A percentile compares a stretch with the other conserved stretches of the same genome.
phyloP scores from a whole-genome alignment of 1,140 invertebrate species.

The Listronotus bonariensis region DNA sequence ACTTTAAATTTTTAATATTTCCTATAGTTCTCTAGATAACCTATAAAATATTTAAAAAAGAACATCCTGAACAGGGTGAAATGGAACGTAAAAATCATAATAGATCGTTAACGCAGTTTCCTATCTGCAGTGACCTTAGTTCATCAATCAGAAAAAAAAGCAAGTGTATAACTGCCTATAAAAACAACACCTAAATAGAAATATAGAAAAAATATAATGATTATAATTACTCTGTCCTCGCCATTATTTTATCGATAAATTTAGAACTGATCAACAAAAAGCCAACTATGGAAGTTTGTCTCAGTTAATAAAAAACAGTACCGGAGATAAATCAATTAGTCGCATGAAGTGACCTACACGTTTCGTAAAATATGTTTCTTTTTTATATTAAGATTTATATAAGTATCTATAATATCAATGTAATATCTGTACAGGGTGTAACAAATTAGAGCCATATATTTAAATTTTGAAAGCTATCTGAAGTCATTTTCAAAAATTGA shows the following conservation, averaged over 20 bases:
- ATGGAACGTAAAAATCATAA: too few relatives aligned
- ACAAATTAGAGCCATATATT: too few relatives aligned
- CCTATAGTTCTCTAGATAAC: too few relatives aligned
- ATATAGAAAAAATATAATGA: conserved; percentile 7
- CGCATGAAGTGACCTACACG: not conserved
- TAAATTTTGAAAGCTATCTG: too few relatives aligned
- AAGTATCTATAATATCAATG: not conserved
- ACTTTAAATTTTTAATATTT: too few relatives aligned
- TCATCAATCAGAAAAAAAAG: conserved; percentile 1
- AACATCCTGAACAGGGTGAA: too few relatives aligned
- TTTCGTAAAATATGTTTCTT: not conserved
- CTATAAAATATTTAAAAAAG: too few relatives aligned
- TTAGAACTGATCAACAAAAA: conserved; percentile 5
- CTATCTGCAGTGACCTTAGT: conserved; percentile 1
- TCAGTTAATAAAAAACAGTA: conserved; percentile 1
- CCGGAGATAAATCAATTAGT: conserved; percentile 12
- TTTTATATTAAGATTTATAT: not conserved
- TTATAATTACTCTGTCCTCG: conserved; percentile 15
- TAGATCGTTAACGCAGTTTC: too few relatives aligned
- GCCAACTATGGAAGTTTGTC: conserved; percentile 9
- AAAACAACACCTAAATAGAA: conserved; percentile 21
- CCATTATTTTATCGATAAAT: conserved; percentile 10
- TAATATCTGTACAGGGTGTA: not conserved
- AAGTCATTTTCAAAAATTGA: too few relatives aligned
- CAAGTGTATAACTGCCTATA: conserved; percentile 16